Conservation (phyloP, 2,797 vertebrate genomes). For the Sardinella longiceps region DNA sequence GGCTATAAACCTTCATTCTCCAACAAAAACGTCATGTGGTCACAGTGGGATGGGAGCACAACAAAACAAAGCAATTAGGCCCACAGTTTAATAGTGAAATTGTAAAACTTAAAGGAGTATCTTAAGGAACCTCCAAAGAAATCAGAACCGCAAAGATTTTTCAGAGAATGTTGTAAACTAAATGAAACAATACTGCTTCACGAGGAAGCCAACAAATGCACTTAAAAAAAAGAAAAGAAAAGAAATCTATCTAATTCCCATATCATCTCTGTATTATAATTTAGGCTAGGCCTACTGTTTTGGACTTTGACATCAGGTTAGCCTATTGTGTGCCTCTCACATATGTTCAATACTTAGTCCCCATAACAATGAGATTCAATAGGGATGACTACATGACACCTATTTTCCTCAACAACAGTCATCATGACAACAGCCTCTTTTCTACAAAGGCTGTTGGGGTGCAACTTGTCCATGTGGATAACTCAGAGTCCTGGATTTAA, state of each 20-base stretch:
- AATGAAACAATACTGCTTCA: background rate
- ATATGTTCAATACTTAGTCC: background rate
- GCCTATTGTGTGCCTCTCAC: background rate
- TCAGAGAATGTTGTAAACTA: slow-evolving; percentile 6
- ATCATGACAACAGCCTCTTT: background rate
- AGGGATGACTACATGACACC: background rate
- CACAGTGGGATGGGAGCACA: background rate
- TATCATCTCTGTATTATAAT: too few species aligned
- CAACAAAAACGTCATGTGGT: background rate
- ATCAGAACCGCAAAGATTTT: background rate
- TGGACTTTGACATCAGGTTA: background rate
- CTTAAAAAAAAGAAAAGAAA: background rate
- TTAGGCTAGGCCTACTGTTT: too few species aligned
- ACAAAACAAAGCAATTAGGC: slow-evolving; percentile 31
- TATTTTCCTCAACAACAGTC: background rate
- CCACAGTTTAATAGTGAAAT: slow-evolving; percentile 31
- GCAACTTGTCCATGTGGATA: background rate
- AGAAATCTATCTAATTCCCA: background rate
- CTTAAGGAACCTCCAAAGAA: background rate
- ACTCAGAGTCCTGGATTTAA: background rate
- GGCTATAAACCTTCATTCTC: background rate
- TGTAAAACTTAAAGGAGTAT: background rate
- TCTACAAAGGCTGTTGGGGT: background rate
- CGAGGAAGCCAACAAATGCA: background rate
- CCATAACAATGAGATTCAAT: background rate